Evolutionary conservation across 2,888 invertebrate species (phyloP), one percentile per base, ranked within the genome.

Genomic region (Lissonota sp.): DNA sequence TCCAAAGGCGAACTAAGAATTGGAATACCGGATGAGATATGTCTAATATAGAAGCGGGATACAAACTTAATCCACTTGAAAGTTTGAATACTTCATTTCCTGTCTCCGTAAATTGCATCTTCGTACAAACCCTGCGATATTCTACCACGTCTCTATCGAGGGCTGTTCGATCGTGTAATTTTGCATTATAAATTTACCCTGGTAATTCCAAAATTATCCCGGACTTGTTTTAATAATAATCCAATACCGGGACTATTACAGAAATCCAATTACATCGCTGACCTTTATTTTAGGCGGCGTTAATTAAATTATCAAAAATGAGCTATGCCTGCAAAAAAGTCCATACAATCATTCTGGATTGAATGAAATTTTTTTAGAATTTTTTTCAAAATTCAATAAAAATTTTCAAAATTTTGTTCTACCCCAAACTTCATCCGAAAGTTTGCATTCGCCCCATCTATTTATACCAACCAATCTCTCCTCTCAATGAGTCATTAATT

Each of bases 1-100:
- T 66, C 74, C 74, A n/a, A 6, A 12, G 44, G 14, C 0, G 44
- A 26, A 63, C 53, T 63, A 42, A 73, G 72, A 63, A 63, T 73
- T 44, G 63, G 55, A 55, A 55, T 53, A 42, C 10, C 72, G 42
- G 42, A 6, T 8, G 5, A 63, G 16, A 10, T 37, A 44, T 44
- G 10, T 44, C 44, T 10, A 44, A 44, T 8, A 44, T 44, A 44
- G 60, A 12, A 26, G 39, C n/a, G 49, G 12, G 16, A 39, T 26
- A 3, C 26, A 26, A 26, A 3, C 26, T 26, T 62, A 39, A 42
- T 62, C 0, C 7, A 14, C 12, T 62, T 42, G 42, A 14, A 14
- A 42, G 62, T 62, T 62, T 14, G 14, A 44, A 44, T 44, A 44
- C 7, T 44, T 44, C 44, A 6, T 8, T 44, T 44, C 10, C 6